Percentiles rank a stretch among this genome's conserved stretches.
phyloP scores from a whole-genome alignment of 2,888 invertebrate genomes.

The Flexamia atlantica region DNA sequence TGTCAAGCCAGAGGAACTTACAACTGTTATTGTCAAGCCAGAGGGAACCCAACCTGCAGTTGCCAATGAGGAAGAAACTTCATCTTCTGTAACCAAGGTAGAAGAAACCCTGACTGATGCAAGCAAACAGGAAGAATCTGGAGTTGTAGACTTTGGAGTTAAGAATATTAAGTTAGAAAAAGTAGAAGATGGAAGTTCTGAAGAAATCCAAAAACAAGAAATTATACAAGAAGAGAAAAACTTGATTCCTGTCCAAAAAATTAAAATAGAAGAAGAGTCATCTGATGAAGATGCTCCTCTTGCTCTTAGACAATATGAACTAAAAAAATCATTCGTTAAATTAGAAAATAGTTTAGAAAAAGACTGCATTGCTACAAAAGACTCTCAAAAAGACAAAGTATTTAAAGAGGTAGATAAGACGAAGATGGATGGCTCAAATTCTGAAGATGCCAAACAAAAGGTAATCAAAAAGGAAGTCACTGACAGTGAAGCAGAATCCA shows the following conservation, averaged over 20 bases:
- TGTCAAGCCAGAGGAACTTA: constrained; percentile 17
- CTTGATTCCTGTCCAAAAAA: constrained; percentile 48
- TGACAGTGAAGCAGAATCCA: constrained; percentile 74
- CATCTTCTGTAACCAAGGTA: neutral
- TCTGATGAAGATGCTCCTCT: constrained; percentile 68
- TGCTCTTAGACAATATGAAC: constrained; percentile 46
- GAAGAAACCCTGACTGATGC: constrained; percentile 9
- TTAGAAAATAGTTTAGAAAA: constrained; percentile 43
- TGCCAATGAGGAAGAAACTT: neutral
- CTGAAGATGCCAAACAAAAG: constrained; percentile 59
- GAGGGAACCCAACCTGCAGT: neutral
- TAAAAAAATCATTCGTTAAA: constrained; percentile 60
- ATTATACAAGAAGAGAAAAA: constrained; percentile 74
- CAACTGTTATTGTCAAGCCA: neutral
- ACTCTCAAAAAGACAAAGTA: constrained; percentile 56
- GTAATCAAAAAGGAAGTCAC: constrained; percentile 72
- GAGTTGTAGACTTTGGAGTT: neutral
- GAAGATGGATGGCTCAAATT: constrained; percentile 48
- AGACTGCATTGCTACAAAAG: constrained; percentile 34
- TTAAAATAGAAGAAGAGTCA: constrained; percentile 63
- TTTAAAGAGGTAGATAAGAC: constrained; percentile 52
- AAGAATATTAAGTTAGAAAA: constrained; percentile 12
- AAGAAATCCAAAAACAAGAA: constrained; percentile 74
- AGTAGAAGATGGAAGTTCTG: constrained; percentile 50
- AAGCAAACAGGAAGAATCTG: constrained; percentile 40